Conservation (phyloP, 2,113 vertebrate species). For the Columba livia region DNA sequence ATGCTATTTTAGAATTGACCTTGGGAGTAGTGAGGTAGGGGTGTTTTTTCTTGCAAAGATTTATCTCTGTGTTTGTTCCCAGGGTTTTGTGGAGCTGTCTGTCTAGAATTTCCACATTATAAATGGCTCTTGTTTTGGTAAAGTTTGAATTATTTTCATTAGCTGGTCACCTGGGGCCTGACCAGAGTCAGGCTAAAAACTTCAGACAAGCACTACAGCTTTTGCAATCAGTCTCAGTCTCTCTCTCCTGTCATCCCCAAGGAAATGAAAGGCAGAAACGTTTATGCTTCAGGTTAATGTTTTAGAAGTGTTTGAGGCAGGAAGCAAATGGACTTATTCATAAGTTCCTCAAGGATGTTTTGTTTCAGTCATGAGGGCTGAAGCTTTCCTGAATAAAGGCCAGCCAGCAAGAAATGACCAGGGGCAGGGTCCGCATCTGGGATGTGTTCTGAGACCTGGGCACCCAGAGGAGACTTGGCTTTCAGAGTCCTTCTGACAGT, state of each 20-base stretch:
- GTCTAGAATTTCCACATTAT: conserved; percentile 78
- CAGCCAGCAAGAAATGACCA: background rate
- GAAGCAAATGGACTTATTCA: conserved; percentile 68
- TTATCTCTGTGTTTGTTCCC: conserved; percentile 70
- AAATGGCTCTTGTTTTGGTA: conserved; percentile 79
- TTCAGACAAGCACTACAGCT: conserved; percentile 77
- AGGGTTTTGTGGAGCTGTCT: conserved; percentile 71
- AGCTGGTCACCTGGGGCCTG: conserved; percentile 78
- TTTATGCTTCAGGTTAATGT: conserved; percentile 73
- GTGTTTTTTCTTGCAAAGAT: conserved; percentile 55
- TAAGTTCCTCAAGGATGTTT: conserved; percentile 65
- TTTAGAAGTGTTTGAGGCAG: conserved; percentile 68
- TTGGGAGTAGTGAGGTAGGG: background rate
- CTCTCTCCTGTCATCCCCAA: conserved; percentile 70
- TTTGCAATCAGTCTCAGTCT: conserved; percentile 71
- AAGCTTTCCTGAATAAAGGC: conserved; percentile 26
- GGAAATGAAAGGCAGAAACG: conserved; percentile 73
- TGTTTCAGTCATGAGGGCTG: conserved; percentile 27
- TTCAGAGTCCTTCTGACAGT: background rate
- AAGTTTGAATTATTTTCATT: conserved; percentile 84
- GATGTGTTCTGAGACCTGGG: background rate
- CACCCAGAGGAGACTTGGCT: fast-evolving
- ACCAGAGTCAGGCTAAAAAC: conserved; percentile 72
- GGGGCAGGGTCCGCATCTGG: background rate
- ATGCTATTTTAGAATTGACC: conserved; percentile 43